A percentile compares a stretch with the other conserved stretches of the same genome.
Conservation (phyloP, 1,140 invertebrate species). For the Dryas iulia region DNA sequence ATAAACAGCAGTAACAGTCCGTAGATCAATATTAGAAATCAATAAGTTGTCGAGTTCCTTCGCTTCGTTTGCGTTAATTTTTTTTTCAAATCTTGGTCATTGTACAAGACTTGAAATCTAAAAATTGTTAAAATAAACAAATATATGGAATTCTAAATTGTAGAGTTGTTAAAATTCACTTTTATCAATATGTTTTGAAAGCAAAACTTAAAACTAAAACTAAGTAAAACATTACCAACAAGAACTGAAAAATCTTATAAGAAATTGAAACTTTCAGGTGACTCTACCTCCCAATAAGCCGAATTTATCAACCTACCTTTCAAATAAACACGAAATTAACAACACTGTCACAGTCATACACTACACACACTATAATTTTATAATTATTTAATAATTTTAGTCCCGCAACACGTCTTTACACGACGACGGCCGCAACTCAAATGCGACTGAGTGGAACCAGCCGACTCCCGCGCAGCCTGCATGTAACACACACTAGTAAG, state of each 20-base stretch:
- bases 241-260: slow-evolving; percentile 12
- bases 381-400: slow-evolving; percentile 4
- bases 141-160: not conserved
- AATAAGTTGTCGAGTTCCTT: not conserved
- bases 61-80: not conserved
- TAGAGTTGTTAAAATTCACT: not conserved
- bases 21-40: not conserved
- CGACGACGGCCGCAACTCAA: slow-evolving; percentile 44
- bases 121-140: not conserved
- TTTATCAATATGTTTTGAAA: not conserved
- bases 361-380: slow-evolving; percentile 23
- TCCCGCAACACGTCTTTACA: slow-evolving; percentile 41
- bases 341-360: slow-evolving; percentile 45
- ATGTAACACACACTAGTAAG: slow-evolving; percentile 40
- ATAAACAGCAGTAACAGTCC: not conserved
- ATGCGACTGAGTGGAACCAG: slow-evolving; percentile 74
- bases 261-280: not conserved
- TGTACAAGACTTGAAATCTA: not conserved
- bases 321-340: slow-evolving; percentile 2
- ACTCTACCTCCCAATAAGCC: not conserved
- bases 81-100: not conserved
- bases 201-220: not conserved
- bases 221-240: not conserved
- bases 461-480: slow-evolving; percentile 58
- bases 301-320: not conserved